Evolutionary conservation across 1,140 invertebrate genomes (phyloP).

Genomic region (Drosophila burlai): DNA sequence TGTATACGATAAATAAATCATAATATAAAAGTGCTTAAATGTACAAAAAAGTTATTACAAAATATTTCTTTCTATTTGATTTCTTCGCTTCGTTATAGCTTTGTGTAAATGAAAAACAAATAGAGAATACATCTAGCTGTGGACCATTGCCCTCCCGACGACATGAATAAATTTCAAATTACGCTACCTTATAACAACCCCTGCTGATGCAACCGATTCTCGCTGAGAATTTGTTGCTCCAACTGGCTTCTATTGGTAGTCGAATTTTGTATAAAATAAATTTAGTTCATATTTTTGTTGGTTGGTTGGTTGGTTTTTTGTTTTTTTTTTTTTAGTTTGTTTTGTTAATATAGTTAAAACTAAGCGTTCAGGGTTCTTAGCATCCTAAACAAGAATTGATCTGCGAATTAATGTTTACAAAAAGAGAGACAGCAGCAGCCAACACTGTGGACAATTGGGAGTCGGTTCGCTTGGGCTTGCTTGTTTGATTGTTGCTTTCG

Average conservation of each 20-base stretch:
- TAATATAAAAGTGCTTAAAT: slow-evolving; percentile 65
- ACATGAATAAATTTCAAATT: slow-evolving; percentile 48
- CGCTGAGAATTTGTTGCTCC: slow-evolving; percentile 22
- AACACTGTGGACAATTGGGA: slow-evolving; percentile 52
- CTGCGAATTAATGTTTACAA: slow-evolving; percentile 62
- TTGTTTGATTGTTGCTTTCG: slow-evolving; percentile 33
- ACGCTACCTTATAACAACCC: slow-evolving; percentile 47
- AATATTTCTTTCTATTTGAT: slow-evolving; percentile 70
- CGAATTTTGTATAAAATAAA: slow-evolving; percentile 55
- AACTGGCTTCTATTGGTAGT: slow-evolving; percentile 28
- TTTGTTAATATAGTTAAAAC: slow-evolving; percentile 75
- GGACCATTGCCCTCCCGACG: slow-evolving; percentile 18
- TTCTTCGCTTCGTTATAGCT: slow-evolving; percentile 39
- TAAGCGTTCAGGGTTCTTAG: slow-evolving; percentile 78
- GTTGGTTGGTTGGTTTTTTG: slow-evolving; percentile 35
- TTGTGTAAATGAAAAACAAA: slow-evolving; percentile 27
- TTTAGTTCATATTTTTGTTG: slow-evolving; percentile 64
- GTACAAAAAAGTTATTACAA: slow-evolving; percentile 67
- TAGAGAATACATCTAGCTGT: slow-evolving; percentile 55
- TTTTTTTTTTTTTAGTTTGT: slow-evolving; percentile 25
- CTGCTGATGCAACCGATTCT: slow-evolving; percentile 17
- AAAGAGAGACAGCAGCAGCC: slow-evolving; percentile 65
- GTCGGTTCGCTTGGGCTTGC: slow-evolving; percentile 19
- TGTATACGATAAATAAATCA: slow-evolving; percentile 58
- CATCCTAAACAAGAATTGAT: slow-evolving; percentile 77